These are phyloP conservation scores for Bombus sibiricus DNA, from an alignment of 1,140 invertebrate species.

Conservation along the genomic window DNA sequence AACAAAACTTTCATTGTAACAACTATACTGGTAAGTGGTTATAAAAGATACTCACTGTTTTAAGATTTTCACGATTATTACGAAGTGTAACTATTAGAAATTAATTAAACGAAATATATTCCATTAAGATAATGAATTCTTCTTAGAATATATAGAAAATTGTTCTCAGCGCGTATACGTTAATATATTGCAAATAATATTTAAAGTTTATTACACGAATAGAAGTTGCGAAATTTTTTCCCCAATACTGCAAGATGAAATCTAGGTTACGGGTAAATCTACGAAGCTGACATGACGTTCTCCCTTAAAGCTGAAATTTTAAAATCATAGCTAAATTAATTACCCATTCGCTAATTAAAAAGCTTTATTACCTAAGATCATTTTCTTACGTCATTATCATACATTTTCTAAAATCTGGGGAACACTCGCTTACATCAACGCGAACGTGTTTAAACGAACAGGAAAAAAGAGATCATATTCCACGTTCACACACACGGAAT, in stretches of 20 bases:
- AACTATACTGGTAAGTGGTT: slow-evolving; percentile 91
- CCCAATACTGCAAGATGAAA: not conserved
- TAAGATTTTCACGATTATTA: not conserved
- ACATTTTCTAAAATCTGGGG: not conserved
- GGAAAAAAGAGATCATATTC: no score
- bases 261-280: not conserved
- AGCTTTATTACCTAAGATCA: not conserved
- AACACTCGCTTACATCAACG: not conserved
- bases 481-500: not conserved
- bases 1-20: slow-evolving; percentile 97
- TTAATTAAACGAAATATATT: not conserved
- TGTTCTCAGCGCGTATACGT: not conserved
- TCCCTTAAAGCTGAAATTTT: not conserved
- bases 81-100: not conserved
- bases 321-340: slow-evolving; percentile 2
- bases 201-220: not conserved
- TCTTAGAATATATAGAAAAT: no score
- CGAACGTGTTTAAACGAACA: no score
- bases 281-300: not conserved
- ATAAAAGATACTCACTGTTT: not conserved
- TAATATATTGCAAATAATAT: not conserved
- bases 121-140: no score
- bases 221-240: not conserved
- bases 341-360: not conserved
- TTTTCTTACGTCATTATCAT: not conserved